Percentiles rank a stretch among this genome's conserved stretches.
Evolutionary conservation across 2,113 vertebrate genomes (phyloP).

Genomic region (Chlorodrepanis virens): DNA sequence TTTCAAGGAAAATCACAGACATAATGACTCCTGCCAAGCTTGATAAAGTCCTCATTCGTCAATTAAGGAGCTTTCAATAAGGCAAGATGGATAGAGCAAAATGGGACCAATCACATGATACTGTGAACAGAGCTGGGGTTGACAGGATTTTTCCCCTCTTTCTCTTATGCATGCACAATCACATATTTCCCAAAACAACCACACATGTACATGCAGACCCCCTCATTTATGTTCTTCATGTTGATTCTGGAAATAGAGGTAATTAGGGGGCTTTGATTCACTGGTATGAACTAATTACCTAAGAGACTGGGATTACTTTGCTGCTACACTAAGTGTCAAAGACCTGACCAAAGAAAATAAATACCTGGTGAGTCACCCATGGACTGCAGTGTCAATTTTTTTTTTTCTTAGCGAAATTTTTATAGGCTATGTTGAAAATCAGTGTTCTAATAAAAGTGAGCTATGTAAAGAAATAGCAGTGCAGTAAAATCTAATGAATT

Average conservation of each 20-base stretch:
- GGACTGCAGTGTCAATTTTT: background rate
- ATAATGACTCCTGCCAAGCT: constrained; percentile 87
- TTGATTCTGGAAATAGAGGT: background rate
- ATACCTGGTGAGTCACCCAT: background rate
- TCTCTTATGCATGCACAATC: rapidly evolving
- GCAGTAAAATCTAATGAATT: background rate
- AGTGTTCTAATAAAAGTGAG: background rate
- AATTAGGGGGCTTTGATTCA: background rate
- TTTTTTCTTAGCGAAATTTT: background rate
- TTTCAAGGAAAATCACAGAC: constrained; percentile 87
- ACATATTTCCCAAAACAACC: background rate
- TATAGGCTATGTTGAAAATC: background rate
- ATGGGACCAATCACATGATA: constrained; percentile 69
- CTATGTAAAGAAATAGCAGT: background rate
- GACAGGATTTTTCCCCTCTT: background rate
- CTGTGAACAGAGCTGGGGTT: background rate
- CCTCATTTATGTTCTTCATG: background rate
- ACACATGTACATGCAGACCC: rapidly evolving
- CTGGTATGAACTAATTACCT: background rate
- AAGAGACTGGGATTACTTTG: background rate
- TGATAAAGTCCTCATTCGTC: constrained; percentile 90
- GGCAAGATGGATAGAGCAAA: constrained; percentile 73
- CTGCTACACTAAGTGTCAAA: background rate
- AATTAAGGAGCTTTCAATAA: constrained; percentile 85
- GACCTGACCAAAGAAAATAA: background rate